These are phyloP conservation scores for Laodelphax striatellus DNA, from an alignment of 1,140 invertebrate genomes.

Conservation along the genomic window DNA sequence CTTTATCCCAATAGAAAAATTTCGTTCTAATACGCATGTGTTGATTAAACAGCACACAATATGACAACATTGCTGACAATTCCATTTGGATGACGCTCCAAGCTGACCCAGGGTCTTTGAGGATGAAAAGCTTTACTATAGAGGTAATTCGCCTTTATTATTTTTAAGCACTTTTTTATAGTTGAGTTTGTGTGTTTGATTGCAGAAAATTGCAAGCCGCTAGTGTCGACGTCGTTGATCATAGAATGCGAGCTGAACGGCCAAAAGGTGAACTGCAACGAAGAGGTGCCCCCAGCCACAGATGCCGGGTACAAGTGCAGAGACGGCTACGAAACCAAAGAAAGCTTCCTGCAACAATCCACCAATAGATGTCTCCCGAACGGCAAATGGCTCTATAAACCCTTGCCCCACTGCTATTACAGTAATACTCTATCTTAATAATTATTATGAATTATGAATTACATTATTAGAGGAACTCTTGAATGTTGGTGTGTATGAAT, in stretches of 20 bases:
- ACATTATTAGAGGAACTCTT: no score
- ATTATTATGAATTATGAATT: no score
- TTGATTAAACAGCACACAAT: no score
- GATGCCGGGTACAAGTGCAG: conserved; percentile 6
- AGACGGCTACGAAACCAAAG: background rate
- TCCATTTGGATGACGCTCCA: no score
- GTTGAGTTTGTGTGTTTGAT: background rate
- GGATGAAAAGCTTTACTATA: no score
- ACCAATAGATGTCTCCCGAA: conserved; percentile 4
- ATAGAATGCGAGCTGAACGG: conserved; percentile 1
- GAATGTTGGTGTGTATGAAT: no score
- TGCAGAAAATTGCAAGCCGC: conserved; percentile 12
- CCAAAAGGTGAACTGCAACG: background rate
- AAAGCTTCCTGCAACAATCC: background rate
- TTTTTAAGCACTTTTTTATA: no score
- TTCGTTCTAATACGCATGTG: no score
- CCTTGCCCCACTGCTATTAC: background rate
- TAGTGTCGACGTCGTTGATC: conserved; percentile 11
- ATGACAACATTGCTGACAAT: no score
- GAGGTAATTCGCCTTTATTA: no score
- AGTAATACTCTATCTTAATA: background rate
- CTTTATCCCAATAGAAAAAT: no score
- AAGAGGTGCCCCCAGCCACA: conserved; percentile 4
- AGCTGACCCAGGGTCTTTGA: no score
- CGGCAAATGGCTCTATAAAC: conserved; percentile 1